Evolutionary conservation across 2,888 invertebrate species (phyloP).

Genomic region (Pecten maximus): DNA sequence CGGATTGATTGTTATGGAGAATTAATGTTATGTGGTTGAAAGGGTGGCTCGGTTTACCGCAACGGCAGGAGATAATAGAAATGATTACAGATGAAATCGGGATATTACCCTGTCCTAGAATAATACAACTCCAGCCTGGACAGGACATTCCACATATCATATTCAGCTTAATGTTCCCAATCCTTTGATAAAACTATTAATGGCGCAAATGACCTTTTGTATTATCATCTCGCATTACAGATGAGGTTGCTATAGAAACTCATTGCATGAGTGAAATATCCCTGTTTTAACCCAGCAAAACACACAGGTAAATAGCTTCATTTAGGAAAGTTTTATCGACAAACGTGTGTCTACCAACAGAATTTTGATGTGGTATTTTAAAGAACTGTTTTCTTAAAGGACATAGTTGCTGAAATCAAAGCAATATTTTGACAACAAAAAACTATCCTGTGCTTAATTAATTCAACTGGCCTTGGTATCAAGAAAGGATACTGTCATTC

Average conservation of each 20-base stretch:
- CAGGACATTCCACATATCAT: background rate
- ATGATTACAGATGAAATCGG: background rate
- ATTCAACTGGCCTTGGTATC: background rate
- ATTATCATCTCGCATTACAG: background rate
- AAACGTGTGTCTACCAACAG: too few species aligned
- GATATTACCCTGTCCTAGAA: background rate
- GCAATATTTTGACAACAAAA: too few species aligned
- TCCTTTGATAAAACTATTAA: conserved; percentile 22
- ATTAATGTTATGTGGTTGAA: conserved; percentile 5
- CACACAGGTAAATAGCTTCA: background rate
- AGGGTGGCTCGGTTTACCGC: background rate
- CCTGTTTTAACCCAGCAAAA: background rate
- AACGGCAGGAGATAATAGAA: background rate
- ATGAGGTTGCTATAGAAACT: background rate
- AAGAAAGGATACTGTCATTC: background rate
- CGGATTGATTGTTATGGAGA: background rate
- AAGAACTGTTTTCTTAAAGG: too few species aligned
- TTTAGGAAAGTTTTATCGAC: too few species aligned
- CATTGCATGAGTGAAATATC: background rate
- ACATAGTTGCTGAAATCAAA: too few species aligned
- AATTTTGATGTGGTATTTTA: too few species aligned
- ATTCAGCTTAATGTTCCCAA: background rate
- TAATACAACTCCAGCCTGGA: background rate
- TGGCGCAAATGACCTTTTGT: conserved; percentile 13
- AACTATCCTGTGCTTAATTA: background rate